phyloP scores from a whole-genome alignment of 2,113 vertebrate genomes.

The Cyprinodon brontotheroides region DNA sequence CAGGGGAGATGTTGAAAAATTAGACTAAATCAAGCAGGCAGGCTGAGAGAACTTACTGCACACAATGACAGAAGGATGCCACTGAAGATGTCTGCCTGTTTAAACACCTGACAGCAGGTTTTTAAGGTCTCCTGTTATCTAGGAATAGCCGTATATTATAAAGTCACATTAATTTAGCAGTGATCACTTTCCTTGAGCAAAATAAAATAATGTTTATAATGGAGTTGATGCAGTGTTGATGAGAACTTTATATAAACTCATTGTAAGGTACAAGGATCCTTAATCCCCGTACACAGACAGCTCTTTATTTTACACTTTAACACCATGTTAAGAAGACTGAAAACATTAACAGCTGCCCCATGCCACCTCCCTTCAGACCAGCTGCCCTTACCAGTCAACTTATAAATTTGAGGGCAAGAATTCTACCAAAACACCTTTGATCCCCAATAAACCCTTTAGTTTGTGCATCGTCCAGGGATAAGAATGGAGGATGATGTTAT shows the following conservation, averaged over 20 bases:
- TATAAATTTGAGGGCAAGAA: no score
- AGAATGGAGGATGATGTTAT: no score
- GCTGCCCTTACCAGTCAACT: no score
- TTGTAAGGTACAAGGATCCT: neutral
- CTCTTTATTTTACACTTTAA: no score
- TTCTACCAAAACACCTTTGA: no score
- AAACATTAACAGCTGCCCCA: no score
- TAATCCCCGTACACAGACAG: no score
- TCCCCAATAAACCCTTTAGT: no score
- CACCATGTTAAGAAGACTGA: no score
- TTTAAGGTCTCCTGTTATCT: neutral
- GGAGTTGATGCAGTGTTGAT: neutral
- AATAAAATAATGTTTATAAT: neutral
- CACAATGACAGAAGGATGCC: conserved; percentile 48
- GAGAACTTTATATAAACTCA: neutral
- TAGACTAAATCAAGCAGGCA: conserved; percentile 63
- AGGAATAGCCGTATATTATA: neutral
- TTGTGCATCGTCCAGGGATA: no score
- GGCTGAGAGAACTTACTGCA: conserved; percentile 42
- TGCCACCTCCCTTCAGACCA: no score
- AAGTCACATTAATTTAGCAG: neutral
- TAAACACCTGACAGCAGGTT: conserved; percentile 14
- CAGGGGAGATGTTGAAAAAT: conserved; percentile 64
- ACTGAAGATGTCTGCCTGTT: conserved; percentile 26
- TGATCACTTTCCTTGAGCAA: neutral